phyloP scores from a whole-genome alignment of 2,797 vertebrate genomes.

The Chrosomus eos region DNA sequence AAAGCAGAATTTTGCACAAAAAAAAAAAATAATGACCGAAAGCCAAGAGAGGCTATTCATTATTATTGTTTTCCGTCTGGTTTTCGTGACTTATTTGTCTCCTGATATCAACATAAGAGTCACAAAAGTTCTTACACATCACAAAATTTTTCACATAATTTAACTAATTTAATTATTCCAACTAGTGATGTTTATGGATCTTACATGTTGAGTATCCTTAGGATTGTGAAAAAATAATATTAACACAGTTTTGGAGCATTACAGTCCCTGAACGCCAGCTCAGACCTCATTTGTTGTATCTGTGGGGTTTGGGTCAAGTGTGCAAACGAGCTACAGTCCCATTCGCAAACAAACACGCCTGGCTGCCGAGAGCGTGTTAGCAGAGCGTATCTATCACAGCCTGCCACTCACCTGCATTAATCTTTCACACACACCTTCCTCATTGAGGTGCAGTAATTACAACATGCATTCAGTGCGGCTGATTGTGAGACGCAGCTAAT shows the following conservation, averaged over 20 bases:
- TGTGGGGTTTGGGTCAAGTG: not conserved
- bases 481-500: constrained; percentile 70
- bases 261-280: not conserved
- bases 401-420: constrained; percentile 73
- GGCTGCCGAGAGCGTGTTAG: constrained; percentile 16
- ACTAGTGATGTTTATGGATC: not conserved
- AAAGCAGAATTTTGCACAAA: constrained; percentile 1
- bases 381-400: constrained; percentile 40
- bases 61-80: not conserved
- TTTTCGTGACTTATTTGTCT: not conserved
- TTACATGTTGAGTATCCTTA: not conserved
- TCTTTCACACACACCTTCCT: constrained; percentile 75
- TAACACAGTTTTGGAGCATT: not conserved
- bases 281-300: constrained; percentile 14
- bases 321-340: not conserved
- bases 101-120: not conserved
- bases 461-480: constrained; percentile 66
- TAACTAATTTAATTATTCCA: not conserved
- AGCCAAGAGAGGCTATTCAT: not conserved
- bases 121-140: not conserved
- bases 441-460: constrained; percentile 71
- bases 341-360: not conserved
- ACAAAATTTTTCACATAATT: not conserved
- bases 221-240: not conserved
- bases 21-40: constrained; percentile 7